Conservation (phyloP, 2,113 vertebrate species). For the Danio rerio region GRCz12tu NC_133181.1:40629501-40630000, state of each 20-base stretch:
- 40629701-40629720: neutral
- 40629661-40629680: slow-evolving; percentile 36
- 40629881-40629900: neutral
- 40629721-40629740: slow-evolving; percentile 9
- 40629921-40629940: too few relatives aligned
- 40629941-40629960: too few relatives aligned
- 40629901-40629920: too few relatives aligned
- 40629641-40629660: slow-evolving; percentile 38
- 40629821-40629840: neutral
- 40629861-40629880: neutral
- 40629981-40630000: too few relatives aligned
- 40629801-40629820: slow-evolving; percentile 15
- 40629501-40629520: too few relatives aligned
- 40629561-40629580: neutral
- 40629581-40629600: slow-evolving; percentile 21
- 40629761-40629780: slow-evolving; percentile 36
- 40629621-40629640: slow-evolving; percentile 12
- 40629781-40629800: slow-evolving; percentile 10
- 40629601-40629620: neutral
- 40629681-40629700: neutral
- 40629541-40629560: too few relatives aligned
- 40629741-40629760: slow-evolving; percentile 28
- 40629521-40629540: too few relatives aligned
- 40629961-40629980: too few relatives aligned
- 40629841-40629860: neutral